phyloP scores from a whole-genome alignment of 2,797 vertebrate genomes.

The Fistularia commersonii region DNA sequence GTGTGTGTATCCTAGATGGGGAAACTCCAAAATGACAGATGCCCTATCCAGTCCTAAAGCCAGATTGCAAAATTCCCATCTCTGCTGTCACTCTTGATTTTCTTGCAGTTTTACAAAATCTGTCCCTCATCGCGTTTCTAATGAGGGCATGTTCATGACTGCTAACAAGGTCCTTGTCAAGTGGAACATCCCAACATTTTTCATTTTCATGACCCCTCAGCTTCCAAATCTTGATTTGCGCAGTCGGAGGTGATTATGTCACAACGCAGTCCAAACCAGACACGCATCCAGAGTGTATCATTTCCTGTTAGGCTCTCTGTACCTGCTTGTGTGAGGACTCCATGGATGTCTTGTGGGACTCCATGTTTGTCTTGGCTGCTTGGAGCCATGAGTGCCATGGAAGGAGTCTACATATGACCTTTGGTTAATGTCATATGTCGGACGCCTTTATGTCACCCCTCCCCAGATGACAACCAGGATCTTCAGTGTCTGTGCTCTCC shows the following conservation, averaged over 20 bases:
- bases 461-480: slow-evolving; percentile 58
- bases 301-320: slow-evolving; percentile 41
- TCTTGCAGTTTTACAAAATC: slow-evolving; percentile 28
- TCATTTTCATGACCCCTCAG: slow-evolving; percentile 33
- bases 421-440: slow-evolving; percentile 79
- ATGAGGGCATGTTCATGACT: slow-evolving; percentile 17
- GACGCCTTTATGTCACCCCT: slow-evolving; percentile 70
- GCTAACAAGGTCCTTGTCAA: slow-evolving; percentile 20
- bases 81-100: slow-evolving; percentile 25
- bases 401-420: slow-evolving; percentile 76
- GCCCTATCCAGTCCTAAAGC: slow-evolving; percentile 36
- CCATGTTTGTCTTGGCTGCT: slow-evolving; percentile 34
- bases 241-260: slow-evolving; percentile 44
- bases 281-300: slow-evolving; percentile 40
- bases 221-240: slow-evolving; percentile 45
- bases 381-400: slow-evolving; percentile 35
- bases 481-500: slow-evolving; percentile 53
- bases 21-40: slow-evolving; percentile 41
- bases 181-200: slow-evolving; percentile 41
- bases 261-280: slow-evolving; percentile 28
- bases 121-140: slow-evolving; percentile 14
- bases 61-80: slow-evolving; percentile 24
- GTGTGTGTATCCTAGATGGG: slow-evolving; percentile 16
- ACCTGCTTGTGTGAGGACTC: slow-evolving; percentile 19
- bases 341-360: slow-evolving; percentile 39